These are phyloP conservation scores for Smittia aterrima DNA, from an alignment of 2,888 invertebrate genomes.

Conservation along the genomic window DNA sequence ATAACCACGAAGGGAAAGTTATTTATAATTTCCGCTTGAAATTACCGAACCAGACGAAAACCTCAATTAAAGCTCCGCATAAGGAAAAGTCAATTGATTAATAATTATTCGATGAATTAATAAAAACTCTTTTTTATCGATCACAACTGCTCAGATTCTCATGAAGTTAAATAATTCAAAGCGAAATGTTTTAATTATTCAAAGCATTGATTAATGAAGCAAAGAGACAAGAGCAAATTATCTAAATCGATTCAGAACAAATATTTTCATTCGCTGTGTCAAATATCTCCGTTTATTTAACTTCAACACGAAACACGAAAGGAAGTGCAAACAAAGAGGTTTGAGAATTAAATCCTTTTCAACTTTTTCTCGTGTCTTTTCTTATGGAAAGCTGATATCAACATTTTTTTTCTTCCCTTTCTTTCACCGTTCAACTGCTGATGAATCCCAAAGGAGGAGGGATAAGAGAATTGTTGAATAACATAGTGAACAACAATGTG, in stretches of 20 bases:
- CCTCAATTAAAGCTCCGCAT: neutral
- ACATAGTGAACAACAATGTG: constrained; percentile 12
- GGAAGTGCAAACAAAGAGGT: constrained; percentile 23
- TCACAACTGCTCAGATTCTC: too few relatives aligned
- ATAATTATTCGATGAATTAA: constrained; percentile 26
- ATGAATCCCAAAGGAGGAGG: neutral
- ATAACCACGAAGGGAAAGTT: too few relatives aligned
- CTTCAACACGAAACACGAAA: neutral
- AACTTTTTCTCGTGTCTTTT: neutral
- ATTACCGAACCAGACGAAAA: neutral
- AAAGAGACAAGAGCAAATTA: too few relatives aligned
- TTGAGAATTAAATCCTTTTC: constrained; percentile 4
- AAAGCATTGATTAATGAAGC: too few relatives aligned
- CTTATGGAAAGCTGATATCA: neutral
- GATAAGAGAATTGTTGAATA: neutral
- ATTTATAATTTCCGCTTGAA: constrained; percentile 10
- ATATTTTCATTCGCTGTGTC: constrained; percentile 19
- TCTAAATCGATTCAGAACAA: neutral
- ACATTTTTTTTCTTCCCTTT: neutral
- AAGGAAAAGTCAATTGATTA: constrained; percentile 14
- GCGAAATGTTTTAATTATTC: neutral
- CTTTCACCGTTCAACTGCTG: too few relatives aligned
- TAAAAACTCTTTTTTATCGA: neutral
- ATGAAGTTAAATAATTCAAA: neutral
- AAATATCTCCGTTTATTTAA: neutral